Evolutionary conservation across 23 tunicate genomes (phyloP), one percentile per base, ranked within the genome.

Genomic region (Styela plicata): DNA sequence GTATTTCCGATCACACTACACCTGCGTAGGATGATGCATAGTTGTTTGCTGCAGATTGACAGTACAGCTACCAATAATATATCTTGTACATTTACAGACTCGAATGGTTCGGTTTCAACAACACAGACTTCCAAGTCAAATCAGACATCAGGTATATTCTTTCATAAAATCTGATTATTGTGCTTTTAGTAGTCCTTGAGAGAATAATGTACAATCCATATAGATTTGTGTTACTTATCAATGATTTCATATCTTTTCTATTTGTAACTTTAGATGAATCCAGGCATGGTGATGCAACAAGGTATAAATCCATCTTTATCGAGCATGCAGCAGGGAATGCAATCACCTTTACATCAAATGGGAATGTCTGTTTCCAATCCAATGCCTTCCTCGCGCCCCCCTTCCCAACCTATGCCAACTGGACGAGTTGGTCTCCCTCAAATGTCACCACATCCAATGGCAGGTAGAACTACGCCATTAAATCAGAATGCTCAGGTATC

Each of bases 381-480:
- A 23, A 77, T 63, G 28, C 78, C 70, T 52, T 68, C 83, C 37
- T 88, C 93, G 34, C 63, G 85, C 1, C 84, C 87, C 2, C 83
- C 87, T 22, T 76, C 86, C n/a, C 87, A 89, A 63, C 74, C 76
- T 30, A 71, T 89, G 85, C 24, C 88, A 18, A 80, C 80, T 25
- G 37, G 66, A 27, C 80, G 86, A 2, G 83, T 69, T n/a, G 77
- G 77, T 5, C 32, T 71, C 20, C 85, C 79, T n/a, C 86, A 85
- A 52, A 80, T 89, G 83, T 80, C 94, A 2, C 88, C 94, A 2
- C 88, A 84, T 37, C 29, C 83, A 7, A 73, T 83, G 79, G 75
- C 34, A 1, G 78, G 75, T 19, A 79, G 94, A 71, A 89, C 88
- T 27, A 84, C 94, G 16, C 76, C 94, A 13, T 23, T 80, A 66